These are phyloP conservation scores for Synergus itoensis DNA, from an alignment of 2,888 invertebrate species.

Conservation along the genomic window DNA sequence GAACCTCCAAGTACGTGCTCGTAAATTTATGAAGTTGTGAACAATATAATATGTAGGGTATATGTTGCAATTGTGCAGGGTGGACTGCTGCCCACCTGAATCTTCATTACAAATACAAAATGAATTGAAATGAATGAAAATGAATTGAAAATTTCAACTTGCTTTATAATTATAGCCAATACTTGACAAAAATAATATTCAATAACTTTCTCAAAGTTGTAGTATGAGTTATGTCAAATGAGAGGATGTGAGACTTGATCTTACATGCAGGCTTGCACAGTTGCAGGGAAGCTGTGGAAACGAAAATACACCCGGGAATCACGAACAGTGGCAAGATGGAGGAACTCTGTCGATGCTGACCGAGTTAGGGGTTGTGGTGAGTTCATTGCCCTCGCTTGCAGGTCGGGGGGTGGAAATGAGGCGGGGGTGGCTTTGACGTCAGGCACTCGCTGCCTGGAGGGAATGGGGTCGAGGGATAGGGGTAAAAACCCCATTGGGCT, in stretches of 20 bases:
- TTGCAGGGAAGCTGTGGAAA: conserved; percentile 24
- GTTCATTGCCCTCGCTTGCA: conserved; percentile 66
- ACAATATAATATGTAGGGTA: conserved; percentile 29
- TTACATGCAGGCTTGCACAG: not conserved
- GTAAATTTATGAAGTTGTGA: conserved; percentile 16
- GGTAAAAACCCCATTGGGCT: conserved; percentile 56
- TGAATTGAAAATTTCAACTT: too few species aligned
- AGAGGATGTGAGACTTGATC: conserved; percentile 2
- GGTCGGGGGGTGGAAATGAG: conserved; percentile 55
- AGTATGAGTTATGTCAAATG: not conserved
- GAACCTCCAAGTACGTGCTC: not conserved
- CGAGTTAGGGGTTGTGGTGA: conserved; percentile 75
- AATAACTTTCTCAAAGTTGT: too few species aligned
- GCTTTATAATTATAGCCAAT: too few species aligned
- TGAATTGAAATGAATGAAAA: too few species aligned
- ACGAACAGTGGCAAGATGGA: conserved; percentile 34
- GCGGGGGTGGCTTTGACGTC: conserved; percentile 57
- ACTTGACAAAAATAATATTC: too few species aligned
- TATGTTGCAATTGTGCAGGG: not conserved
- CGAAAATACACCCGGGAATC: conserved; percentile 30
- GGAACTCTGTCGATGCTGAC: conserved; percentile 68
- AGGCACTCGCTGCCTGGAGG: conserved; percentile 55
- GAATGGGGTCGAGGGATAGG: conserved; percentile 50
- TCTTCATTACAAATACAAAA: too few species aligned
- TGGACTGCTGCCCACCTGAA: not conserved